These are phyloP conservation scores for Littorina saxatilis DNA, from an alignment of 1,140 invertebrate genomes.

Conservation along the genomic window DNA sequence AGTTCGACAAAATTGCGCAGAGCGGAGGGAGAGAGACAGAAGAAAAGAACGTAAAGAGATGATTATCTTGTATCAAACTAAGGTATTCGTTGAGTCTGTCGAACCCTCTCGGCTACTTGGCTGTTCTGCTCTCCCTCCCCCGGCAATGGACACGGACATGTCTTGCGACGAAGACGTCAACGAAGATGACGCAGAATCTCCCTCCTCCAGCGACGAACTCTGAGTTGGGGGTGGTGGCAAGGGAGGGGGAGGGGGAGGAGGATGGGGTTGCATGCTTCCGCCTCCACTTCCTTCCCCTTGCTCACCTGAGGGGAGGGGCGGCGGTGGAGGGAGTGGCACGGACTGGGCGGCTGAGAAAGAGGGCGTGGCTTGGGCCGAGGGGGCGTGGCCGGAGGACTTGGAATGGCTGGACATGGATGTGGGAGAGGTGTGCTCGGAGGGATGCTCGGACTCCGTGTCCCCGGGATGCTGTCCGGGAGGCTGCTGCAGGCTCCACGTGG, in stretches of 20 bases:
- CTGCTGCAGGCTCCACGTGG: slow-evolving; percentile 23
- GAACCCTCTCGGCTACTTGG: not conserved
- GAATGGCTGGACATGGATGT: slow-evolving; percentile 31
- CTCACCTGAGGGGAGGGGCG: slow-evolving; percentile 3
- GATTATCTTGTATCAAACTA: slow-evolving; percentile 10
- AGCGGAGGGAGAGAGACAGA: too few species aligned
- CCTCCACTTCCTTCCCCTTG: not conserved
- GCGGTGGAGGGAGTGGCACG: slow-evolving; percentile 10
- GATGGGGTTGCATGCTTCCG: not conserved
- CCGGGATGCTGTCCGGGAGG: not conserved
- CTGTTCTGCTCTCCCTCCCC: not conserved
- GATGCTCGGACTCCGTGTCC: not conserved
- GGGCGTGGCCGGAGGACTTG: not conserved
- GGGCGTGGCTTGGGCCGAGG: not conserved
- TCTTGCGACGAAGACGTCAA: slow-evolving; percentile 20
- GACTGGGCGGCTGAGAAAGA: slow-evolving; percentile 23
- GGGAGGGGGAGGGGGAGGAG: not conserved
- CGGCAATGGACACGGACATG: not conserved
- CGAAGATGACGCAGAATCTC: slow-evolving; percentile 3
- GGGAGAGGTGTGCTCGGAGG: not conserved
- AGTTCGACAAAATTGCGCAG: too few species aligned
- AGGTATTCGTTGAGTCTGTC: slow-evolving; percentile 19
- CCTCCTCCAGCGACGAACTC: not conserved
- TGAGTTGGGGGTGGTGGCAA: too few species aligned
- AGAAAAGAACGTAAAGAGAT: too few species aligned